These are phyloP conservation scores for Gallinago media DNA, from an alignment of 2,113 vertebrate genomes.

Conservation along the genomic window DNA sequence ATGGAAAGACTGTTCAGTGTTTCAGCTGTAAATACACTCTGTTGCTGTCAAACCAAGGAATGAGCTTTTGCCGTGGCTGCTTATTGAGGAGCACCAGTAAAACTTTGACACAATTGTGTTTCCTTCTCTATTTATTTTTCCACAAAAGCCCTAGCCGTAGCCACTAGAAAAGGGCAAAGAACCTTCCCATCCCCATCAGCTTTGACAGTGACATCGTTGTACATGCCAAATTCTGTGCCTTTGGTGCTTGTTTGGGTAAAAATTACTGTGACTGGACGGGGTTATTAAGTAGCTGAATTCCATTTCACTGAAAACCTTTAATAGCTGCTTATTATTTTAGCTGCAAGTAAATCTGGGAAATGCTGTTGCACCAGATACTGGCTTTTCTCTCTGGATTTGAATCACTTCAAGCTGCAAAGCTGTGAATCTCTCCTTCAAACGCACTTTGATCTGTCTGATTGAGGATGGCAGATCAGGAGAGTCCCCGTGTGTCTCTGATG, in stretches of 20 bases:
- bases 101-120: background rate
- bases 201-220: background rate
- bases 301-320: background rate
- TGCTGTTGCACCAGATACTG: background rate
- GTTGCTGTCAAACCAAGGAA: background rate
- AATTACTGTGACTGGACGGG: background rate
- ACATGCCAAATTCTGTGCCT: background rate
- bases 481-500: background rate
- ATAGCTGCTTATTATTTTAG: background rate
- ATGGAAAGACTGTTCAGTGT: background rate
- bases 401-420: background rate
- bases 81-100: background rate
- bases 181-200: background rate
- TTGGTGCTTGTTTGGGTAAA: background rate
- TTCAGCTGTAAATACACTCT: background rate
- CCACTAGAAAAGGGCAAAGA: background rate
- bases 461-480: background rate
- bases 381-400: background rate
- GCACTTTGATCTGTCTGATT: background rate
- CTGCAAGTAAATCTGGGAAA: background rate
- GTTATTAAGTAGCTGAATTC: background rate
- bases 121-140: background rate
- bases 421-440: background rate
- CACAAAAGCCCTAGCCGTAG: background rate
- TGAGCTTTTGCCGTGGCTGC: background rate